These are phyloP conservation scores for Drosophila neotestacea DNA, from an alignment of 2,888 invertebrate genomes.

Conservation along the genomic window DNA sequence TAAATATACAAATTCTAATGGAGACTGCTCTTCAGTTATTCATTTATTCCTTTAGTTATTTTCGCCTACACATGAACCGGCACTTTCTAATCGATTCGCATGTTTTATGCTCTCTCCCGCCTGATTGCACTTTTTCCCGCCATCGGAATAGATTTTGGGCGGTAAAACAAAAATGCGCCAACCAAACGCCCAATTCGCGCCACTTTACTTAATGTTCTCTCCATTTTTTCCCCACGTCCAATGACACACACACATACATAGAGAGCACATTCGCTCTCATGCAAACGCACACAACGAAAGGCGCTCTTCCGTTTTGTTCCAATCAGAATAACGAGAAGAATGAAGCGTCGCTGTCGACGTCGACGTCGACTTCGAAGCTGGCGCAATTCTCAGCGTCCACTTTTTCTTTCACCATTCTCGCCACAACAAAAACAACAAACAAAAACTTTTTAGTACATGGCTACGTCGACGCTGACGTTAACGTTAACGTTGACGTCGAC, in stretches of 20 bases:
- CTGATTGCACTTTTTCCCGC: constrained; percentile 76
- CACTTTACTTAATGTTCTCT: constrained; percentile 65
- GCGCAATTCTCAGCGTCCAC: constrained; percentile 36
- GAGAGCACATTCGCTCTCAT: constrained; percentile 20
- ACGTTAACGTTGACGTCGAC: constrained; percentile 35
- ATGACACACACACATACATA: constrained; percentile 25
- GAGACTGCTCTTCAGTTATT: background rate
- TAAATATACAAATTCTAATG: constrained; percentile 2
- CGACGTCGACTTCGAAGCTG: constrained; percentile 15
- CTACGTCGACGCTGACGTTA: constrained; percentile 18
- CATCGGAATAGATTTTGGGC: constrained; percentile 76
- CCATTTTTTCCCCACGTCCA: constrained; percentile 49
- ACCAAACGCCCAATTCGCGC: constrained; percentile 79
- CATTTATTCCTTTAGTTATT: background rate
- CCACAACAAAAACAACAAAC: constrained; percentile 56
- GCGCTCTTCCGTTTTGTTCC: constrained; percentile 70
- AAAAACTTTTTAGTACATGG: constrained; percentile 56
- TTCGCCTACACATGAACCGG: constrained; percentile 5
- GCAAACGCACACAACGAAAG: constrained; percentile 50
- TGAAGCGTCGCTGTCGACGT: constrained; percentile 27
- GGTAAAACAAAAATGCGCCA: constrained; percentile 78
- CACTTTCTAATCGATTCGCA: constrained; percentile 50
- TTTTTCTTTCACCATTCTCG: constrained; percentile 66
- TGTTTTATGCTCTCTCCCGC: constrained; percentile 50
- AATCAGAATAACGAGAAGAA: constrained; percentile 69